phyloP scores from a whole-genome alignment of 2,888 invertebrate species.

The Sinodicranocentrus sp. region DNA sequence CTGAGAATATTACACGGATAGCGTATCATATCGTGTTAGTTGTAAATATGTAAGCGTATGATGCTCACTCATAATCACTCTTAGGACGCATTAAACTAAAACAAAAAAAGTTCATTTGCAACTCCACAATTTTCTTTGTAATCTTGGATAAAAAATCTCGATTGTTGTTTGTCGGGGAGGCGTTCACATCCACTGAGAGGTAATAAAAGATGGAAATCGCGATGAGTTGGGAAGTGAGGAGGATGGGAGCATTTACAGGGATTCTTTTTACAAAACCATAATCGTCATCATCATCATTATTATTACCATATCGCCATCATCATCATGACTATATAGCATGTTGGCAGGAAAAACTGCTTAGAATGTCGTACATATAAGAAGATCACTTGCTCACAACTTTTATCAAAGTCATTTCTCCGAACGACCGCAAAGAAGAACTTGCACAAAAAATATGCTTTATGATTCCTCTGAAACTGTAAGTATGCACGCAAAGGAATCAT shows the following conservation, averaged over 20 bases:
- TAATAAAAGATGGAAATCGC: conserved; percentile 30
- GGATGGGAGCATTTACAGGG: conserved; percentile 2
- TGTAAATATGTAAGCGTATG: conserved; percentile 32
- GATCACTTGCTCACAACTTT: not conserved
- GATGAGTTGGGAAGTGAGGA: conserved; percentile 23
- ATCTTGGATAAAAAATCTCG: conserved; percentile 19
- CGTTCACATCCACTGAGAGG: conserved; percentile 4
- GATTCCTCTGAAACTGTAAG: conserved; percentile 38
- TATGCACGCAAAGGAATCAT: conserved; percentile 55
- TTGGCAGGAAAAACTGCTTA: conserved; percentile 2
- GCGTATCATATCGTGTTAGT: not conserved
- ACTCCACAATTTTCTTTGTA: not conserved
- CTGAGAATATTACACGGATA: too few relatives aligned
- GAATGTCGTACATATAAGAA: not conserved
- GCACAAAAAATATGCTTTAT: conserved; percentile 36
- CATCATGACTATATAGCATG: conserved; percentile 34
- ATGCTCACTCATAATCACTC: conserved; percentile 22
- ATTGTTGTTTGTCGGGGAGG: conserved; percentile 27
- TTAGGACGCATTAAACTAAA: conserved; percentile 27
- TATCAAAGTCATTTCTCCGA: not conserved
- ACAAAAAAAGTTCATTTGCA: conserved; percentile 2
- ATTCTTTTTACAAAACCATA: conserved; percentile 15
- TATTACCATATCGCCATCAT: conserved; percentile 36
- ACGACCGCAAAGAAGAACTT: conserved; percentile 15
- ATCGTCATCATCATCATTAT: conserved; percentile 37